Conservation (phyloP, 2,888 invertebrate species). For the Uloborus plumipes region DNA sequence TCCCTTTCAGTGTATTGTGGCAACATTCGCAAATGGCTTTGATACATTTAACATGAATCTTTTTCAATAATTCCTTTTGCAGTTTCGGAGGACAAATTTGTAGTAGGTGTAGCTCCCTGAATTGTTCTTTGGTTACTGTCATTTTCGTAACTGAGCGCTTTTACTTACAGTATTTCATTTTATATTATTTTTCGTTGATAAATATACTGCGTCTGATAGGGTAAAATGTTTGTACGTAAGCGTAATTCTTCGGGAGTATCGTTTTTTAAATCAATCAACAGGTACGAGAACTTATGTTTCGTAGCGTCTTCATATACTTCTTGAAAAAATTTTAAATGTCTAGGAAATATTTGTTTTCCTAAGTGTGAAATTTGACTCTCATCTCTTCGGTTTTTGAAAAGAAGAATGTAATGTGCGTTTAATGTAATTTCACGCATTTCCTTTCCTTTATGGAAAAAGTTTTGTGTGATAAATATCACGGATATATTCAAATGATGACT, state of each 20-base stretch:
- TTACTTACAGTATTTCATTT: background rate
- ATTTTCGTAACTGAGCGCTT: background rate
- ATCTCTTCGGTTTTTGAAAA: constrained; percentile 17
- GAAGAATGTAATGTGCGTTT: constrained; percentile 25
- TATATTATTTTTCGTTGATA: constrained; percentile 1
- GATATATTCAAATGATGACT: constrained; percentile 29
- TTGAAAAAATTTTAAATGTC: constrained; percentile 11
- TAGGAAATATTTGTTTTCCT: constrained; percentile 16
- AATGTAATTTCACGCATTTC: constrained; percentile 20
- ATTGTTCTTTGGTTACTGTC: background rate
- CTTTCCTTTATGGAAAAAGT: constrained; percentile 30
- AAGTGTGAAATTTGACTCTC: constrained; percentile 4
- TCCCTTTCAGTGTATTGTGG: background rate
- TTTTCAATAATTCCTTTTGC: background rate
- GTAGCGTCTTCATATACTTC: constrained; percentile 10
- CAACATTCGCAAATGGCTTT: constrained; percentile 1
- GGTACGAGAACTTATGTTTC: background rate
- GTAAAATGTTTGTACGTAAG: background rate
- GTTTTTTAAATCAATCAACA: background rate
- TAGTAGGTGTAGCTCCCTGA: background rate
- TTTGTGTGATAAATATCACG: constrained; percentile 20
- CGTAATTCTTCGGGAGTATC: constrained; percentile 9
- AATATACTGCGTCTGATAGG: background rate
- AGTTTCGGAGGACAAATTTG: background rate
- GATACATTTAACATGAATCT: background rate